phyloP scores from a whole-genome alignment of 2,113 vertebrate genomes.

The Microtus oregoni region DNA sequence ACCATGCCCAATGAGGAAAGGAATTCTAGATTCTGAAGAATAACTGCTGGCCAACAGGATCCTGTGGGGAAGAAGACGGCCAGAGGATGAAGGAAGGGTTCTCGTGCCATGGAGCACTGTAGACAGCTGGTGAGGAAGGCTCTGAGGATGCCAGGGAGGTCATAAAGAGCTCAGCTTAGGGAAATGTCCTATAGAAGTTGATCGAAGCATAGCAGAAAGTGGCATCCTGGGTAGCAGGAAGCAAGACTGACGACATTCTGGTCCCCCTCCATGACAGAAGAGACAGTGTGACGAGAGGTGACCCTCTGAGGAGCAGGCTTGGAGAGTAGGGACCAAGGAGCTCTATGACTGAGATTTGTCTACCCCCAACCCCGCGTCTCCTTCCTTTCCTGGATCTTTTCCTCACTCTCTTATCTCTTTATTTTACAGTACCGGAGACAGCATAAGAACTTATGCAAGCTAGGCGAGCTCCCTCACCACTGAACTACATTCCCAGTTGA shows the following conservation, averaged over 20 bases:
- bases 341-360: background rate
- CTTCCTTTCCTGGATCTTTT: background rate
- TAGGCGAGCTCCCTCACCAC: no score
- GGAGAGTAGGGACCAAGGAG: background rate
- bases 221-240: background rate
- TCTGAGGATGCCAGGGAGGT: background rate
- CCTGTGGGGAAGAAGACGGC: background rate
- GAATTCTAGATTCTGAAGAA: background rate
- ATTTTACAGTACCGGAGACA: background rate
- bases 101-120: accelerated
- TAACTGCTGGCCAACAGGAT: background rate
- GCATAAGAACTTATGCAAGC: background rate
- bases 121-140: background rate
- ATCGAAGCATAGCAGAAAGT: accelerated
- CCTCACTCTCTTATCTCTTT: background rate
- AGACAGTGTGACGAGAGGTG: background rate
- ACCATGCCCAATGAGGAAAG: background rate
- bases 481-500: background rate
- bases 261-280: background rate
- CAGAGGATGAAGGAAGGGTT: background rate
- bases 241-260: background rate
- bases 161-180: background rate
- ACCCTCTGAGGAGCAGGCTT: background rate
- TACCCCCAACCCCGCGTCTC: background rate
- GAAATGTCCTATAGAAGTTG: background rate